Conservation (phyloP, 2,888 invertebrate species). For the Fissipunctia ypsillon region DNA sequence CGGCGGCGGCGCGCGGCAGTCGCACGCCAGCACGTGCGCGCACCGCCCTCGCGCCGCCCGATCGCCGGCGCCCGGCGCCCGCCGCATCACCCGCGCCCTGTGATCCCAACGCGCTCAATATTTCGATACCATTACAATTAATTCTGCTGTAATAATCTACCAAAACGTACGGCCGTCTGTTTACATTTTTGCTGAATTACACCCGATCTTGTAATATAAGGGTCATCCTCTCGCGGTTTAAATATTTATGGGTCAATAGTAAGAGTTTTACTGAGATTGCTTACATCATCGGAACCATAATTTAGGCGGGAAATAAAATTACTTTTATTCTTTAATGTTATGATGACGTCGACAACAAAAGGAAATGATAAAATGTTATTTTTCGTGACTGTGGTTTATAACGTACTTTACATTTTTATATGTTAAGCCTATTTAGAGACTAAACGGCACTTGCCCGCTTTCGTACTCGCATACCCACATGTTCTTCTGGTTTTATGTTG, state of each 20-base stretch:
- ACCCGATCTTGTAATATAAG: conserved; percentile 36
- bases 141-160: conserved; percentile 44
- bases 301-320: conserved; percentile 87
- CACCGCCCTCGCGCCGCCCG: conserved; percentile 82
- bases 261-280: conserved; percentile 81
- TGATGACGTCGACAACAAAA: conserved; percentile 35
- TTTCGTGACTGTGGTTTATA: conserved; percentile 45
- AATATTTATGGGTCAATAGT: conserved; percentile 85
- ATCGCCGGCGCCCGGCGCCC: conserved; percentile 67
- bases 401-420: conserved; percentile 43
- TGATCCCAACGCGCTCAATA: conserved; percentile 81
- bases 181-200: conserved; percentile 36
- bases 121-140: conserved; percentile 61
- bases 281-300: conserved; percentile 83
- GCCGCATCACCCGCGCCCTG: conserved; percentile 75
- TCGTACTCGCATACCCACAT: conserved; percentile 1
- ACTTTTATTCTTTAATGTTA: conserved; percentile 54
- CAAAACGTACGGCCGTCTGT: conserved; percentile 38
- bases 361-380: conserved; percentile 58
- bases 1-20: conserved; percentile 84
- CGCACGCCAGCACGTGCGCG: conserved; percentile 88
- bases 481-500: conserved; percentile 16
- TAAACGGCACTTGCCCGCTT: conserved; percentile 21
- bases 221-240: conserved; percentile 68
- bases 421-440: conserved; percentile 28